Conservation (phyloP, 64 coral and sea anemone genomes). For the Stichodactyla mertensii region DNA sequence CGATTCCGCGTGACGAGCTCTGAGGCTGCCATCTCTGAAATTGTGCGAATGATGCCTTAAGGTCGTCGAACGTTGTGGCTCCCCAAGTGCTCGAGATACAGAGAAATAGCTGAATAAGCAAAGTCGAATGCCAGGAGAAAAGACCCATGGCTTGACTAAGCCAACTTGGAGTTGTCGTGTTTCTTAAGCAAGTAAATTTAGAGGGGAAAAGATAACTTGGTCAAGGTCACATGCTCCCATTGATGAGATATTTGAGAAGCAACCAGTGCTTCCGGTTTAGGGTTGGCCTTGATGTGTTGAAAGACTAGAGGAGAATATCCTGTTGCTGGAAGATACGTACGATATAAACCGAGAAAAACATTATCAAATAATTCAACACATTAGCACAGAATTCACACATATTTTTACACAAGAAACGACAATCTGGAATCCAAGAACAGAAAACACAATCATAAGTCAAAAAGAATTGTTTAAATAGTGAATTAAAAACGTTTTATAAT, state of each 20-base stretch:
- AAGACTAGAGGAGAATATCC: background rate
- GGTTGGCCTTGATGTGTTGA: background rate
- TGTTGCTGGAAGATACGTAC: background rate
- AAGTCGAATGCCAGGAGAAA: background rate
- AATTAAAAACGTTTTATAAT: no score
- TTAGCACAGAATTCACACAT: background rate
- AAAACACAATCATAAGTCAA: background rate
- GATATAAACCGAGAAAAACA: no score
- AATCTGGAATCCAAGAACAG: background rate
- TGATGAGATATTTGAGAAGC: background rate
- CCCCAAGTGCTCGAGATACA: background rate
- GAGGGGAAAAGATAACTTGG: background rate
- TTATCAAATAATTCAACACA: background rate
- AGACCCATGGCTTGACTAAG: background rate
- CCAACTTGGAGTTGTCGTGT: background rate
- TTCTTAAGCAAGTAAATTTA: background rate
- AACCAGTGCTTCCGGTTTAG: background rate
- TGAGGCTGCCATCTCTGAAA: background rate
- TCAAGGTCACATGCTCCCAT: background rate
- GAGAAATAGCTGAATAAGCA: background rate
- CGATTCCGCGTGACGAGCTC: background rate
- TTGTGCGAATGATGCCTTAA: slow-evolving; percentile 8
- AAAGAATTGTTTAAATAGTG: background rate
- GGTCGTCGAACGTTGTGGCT: slow-evolving; percentile 2
- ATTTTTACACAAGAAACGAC: background rate